Percentiles rank a stretch among this genome's conserved stretches.
Conservation (phyloP, 1,140 invertebrate genomes). For the Harlomillsia oculata region DNA sequence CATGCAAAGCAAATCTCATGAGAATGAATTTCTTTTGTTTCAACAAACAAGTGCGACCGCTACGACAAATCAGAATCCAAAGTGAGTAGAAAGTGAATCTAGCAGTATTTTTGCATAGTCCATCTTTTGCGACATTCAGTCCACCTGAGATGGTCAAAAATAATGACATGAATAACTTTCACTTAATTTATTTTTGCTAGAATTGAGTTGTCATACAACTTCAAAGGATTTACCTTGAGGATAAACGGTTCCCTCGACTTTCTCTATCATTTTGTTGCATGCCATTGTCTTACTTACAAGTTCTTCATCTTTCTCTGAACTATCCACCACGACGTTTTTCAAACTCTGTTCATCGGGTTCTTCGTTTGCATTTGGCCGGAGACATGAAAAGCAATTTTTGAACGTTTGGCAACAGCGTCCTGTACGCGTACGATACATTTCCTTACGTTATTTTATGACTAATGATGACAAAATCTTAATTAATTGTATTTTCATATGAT, state of each 20-base stretch:
- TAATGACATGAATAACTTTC: too few relatives aligned
- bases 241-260: too few relatives aligned
- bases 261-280: neutral
- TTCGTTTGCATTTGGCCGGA: too few relatives aligned
- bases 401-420: too few relatives aligned
- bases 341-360: too few relatives aligned
- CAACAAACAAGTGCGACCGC: neutral
- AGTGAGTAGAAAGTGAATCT: neutral
- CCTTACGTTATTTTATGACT: too few relatives aligned
- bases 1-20: conserved; percentile 4
- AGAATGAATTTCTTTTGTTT: conserved; percentile 6
- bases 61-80: neutral
- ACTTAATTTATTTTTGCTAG: neutral
- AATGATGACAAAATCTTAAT: neutral
- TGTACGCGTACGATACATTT: too few relatives aligned
- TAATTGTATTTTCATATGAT: neutral
- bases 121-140: neutral
- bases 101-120: conserved; percentile 2
- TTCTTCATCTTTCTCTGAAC: too few relatives aligned
- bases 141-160: too few relatives aligned
- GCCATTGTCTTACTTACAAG: neutral
- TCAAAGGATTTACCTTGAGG: too few relatives aligned
- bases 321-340: too few relatives aligned
- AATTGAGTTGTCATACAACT: neutral
- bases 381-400: too few relatives aligned